A percentile compares a stretch with the other conserved stretches of the same genome.
phyloP scores from a whole-genome alignment of 2,888 invertebrate genomes.

The Drosophila subsilvestris region DNA sequence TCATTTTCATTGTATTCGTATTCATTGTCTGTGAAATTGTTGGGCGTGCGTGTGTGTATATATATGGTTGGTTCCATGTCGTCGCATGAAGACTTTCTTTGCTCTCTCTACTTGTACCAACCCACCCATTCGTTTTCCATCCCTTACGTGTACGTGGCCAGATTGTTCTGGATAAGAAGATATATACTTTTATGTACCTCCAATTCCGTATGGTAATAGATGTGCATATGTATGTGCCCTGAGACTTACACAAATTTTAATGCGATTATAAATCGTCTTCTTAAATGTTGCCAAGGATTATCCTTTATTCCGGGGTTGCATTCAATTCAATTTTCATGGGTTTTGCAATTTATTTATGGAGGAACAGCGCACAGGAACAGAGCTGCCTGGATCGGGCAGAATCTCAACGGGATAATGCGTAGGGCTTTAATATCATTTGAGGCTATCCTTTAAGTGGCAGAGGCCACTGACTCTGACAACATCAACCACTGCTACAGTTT shows the following conservation, averaged over 20 bases:
- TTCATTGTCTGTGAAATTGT: conserved; percentile 79
- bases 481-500: not conserved
- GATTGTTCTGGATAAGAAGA: conserved; percentile 29
- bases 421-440: no score
- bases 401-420: no score
- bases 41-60: conserved; percentile 61
- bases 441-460: no score
- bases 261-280: conserved; percentile 69
- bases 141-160: conserved; percentile 58
- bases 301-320: not conserved
- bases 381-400: no score
- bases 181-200: conserved; percentile 12
- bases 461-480: not conserved
- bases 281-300: conserved; percentile 49
- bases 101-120: conserved; percentile 10
- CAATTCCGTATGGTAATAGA: conserved; percentile 2
- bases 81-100: conserved; percentile 78
- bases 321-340: not conserved
- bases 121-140: not conserved
- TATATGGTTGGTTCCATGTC: conserved; percentile 55
- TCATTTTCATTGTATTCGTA: conserved; percentile 79
- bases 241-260: conserved; percentile 64
- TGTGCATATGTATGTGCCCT: conserved; percentile 16
- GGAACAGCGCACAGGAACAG: no score
- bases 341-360: no score